Conservation (phyloP, 2,888 invertebrate genomes). For the Colletes collaris region DNA sequence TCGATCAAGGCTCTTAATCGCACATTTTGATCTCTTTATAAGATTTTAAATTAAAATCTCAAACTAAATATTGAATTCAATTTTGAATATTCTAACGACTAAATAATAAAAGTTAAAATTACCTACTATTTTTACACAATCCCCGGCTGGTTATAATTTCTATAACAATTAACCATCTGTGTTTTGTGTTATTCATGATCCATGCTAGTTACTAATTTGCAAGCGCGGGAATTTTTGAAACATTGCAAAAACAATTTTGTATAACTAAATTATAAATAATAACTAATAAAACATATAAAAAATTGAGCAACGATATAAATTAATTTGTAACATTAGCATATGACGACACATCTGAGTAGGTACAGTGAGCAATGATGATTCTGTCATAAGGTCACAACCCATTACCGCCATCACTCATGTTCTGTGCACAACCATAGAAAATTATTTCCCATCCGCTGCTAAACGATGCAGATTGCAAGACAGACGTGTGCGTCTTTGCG, state of each 20-base stretch:
- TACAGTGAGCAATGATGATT: too few species aligned
- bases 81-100: slow-evolving; percentile 10
- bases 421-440: too few species aligned
- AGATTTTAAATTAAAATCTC: neutral
- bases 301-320: too few species aligned
- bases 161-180: slow-evolving; percentile 3
- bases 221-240: slow-evolving; percentile 9
- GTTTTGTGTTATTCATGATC: slow-evolving; percentile 3
- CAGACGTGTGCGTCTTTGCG: too few species aligned
- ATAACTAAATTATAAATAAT: neutral
- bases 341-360: too few species aligned
- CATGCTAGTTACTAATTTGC: neutral
- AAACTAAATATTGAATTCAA: neutral
- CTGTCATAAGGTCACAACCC: too few species aligned
- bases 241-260: neutral
- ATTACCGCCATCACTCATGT: too few species aligned
- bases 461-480: too few species aligned
- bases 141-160: neutral
- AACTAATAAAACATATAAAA: too few species aligned
- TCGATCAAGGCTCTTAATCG: neutral
- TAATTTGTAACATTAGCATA: too few species aligned
- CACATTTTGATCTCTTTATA: neutral
- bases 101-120: slow-evolving; percentile 26
- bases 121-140: neutral
- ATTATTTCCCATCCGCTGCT: too few species aligned